Evolutionary conservation across 2,888 invertebrate genomes (phyloP).

Genomic region (Serrognathus titanus): DNA sequence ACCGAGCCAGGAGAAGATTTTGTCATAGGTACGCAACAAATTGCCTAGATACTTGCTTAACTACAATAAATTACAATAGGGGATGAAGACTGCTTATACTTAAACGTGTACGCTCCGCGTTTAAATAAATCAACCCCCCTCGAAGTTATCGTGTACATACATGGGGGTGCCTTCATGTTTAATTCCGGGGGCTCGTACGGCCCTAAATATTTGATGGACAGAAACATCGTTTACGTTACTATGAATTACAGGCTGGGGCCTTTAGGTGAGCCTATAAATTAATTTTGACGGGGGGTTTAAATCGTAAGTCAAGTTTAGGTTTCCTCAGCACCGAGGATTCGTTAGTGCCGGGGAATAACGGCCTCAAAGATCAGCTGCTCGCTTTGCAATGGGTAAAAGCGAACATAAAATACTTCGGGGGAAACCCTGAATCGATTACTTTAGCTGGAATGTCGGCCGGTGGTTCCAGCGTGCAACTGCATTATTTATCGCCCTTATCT

Average conservation of each 20-base stretch:
- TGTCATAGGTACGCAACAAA: conserved; percentile 27
- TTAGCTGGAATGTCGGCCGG: conserved; percentile 71
- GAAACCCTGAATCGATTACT: conserved; percentile 66
- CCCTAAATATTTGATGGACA: conserved; percentile 59
- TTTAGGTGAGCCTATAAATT: conserved; percentile 51
- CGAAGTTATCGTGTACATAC: conserved; percentile 64
- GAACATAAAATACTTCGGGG: conserved; percentile 68
- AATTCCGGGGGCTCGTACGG: conserved; percentile 56
- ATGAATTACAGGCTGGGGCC: conserved; percentile 71
- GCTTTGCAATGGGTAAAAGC: conserved; percentile 68
- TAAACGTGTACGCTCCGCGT: conserved; percentile 61
- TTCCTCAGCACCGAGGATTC: conserved; percentile 73
- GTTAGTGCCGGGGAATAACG: conserved; percentile 66
- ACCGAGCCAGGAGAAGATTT: conserved; percentile 28
- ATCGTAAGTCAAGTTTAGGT: conserved; percentile 48
- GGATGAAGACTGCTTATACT: conserved; percentile 64
- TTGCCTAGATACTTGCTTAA: conserved; percentile 3
- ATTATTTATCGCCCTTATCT: conserved; percentile 62
- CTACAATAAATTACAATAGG: conserved; percentile 45
- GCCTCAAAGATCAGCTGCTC: conserved; percentile 69
- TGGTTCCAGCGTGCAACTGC: conserved; percentile 71
- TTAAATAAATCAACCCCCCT: conserved; percentile 9
- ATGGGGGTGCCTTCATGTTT: conserved; percentile 69
- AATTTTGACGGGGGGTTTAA: too few species aligned
- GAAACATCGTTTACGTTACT: conserved; percentile 63